Conservation (phyloP, 2,113 vertebrate species). For the Phoenicopterus ruber region DNA sequence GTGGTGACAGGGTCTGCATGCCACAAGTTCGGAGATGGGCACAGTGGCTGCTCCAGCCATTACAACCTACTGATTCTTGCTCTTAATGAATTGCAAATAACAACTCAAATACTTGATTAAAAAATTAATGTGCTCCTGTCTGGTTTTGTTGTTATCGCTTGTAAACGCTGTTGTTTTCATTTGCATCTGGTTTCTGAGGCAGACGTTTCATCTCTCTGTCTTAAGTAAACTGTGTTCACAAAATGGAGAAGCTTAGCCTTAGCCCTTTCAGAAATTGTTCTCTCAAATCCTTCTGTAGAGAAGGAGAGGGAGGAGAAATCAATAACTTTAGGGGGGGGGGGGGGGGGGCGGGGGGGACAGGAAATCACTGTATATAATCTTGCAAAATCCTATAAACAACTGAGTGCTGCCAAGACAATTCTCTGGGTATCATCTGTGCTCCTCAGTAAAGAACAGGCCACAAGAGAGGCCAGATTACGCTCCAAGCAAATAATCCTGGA, state of each 20-base stretch:
- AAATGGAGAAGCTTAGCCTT: not conserved
- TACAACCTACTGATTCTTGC: not conserved
- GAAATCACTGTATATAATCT: conserved; percentile 40
- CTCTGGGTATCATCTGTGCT: not conserved
- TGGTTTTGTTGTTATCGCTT: not conserved
- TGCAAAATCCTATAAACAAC: conserved; percentile 39
- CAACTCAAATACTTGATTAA: not conserved
- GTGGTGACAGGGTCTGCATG: not conserved
- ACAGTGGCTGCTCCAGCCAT: not conserved
- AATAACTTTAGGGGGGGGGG: not conserved
- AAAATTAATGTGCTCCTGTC: not conserved
- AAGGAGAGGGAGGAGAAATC: not conserved
- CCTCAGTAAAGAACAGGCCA: not conserved
- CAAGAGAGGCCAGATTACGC: conserved; percentile 37
- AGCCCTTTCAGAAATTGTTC: not conserved
- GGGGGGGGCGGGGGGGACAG: not conserved
- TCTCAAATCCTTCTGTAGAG: not conserved
- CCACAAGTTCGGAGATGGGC: not conserved
- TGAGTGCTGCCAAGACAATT: not conserved
- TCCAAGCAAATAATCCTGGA: conserved; percentile 8
- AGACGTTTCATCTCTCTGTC: not conserved
- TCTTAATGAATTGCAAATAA: not conserved
- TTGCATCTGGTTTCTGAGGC: not conserved
- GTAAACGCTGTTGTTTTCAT: not conserved
- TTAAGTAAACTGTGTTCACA: not conserved